phyloP scores from a whole-genome alignment of 2,113 vertebrate genomes.

The Pterocles gutturalis region DNA sequence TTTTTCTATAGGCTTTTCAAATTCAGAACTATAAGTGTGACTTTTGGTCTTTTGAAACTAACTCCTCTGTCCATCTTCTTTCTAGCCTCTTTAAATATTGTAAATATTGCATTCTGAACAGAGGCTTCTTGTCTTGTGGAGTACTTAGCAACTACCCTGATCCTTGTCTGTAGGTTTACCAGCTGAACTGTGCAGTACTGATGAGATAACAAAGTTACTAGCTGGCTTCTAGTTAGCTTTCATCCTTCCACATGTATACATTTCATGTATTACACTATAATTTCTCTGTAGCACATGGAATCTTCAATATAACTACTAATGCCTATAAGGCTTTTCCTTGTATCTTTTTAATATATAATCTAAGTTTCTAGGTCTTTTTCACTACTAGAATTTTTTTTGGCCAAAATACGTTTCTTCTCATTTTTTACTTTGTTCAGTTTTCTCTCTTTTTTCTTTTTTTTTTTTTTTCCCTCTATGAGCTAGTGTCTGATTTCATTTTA shows the following conservation, averaged over 20 bases:
- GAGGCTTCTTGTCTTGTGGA: background rate
- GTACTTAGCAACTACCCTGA: background rate
- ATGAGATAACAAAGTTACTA: background rate
- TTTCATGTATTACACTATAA: background rate
- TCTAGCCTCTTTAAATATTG: background rate
- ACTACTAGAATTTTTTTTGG: background rate
- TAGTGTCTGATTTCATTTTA: background rate
- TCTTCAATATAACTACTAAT: background rate
- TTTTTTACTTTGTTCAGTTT: background rate
- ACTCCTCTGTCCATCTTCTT: background rate
- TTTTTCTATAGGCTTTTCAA: background rate
- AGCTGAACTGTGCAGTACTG: background rate
- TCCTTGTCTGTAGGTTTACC: background rate
- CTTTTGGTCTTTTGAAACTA: background rate
- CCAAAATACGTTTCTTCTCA: background rate
- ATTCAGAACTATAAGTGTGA: background rate
- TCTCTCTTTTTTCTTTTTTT: background rate
- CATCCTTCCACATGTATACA: fast-evolving
- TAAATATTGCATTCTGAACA: background rate
- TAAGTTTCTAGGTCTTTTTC: background rate
- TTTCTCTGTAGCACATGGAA: background rate
- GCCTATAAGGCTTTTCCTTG: background rate
- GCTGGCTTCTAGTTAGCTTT: background rate
- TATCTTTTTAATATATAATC: background rate
- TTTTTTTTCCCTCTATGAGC: fast-evolving